These are phyloP conservation scores for Trachops cirrhosus DNA, from an alignment of 2,797 vertebrate genomes.

Conservation along the genomic window DNA sequence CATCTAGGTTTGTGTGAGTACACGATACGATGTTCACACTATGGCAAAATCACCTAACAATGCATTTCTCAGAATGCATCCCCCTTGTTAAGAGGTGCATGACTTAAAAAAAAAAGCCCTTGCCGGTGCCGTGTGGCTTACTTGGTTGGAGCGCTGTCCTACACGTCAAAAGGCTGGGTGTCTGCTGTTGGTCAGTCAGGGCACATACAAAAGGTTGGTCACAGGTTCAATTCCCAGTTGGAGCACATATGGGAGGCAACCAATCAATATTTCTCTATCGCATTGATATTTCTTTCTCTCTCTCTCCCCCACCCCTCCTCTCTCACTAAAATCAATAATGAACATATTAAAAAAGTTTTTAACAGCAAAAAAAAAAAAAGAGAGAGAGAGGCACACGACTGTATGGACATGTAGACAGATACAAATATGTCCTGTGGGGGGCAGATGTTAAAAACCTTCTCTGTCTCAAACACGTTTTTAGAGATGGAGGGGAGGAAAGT, in stretches of 20 bases:
- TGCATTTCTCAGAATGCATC: not conserved
- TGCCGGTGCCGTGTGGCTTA: not conserved
- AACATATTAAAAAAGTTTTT: too few species aligned
- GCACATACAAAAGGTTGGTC: not conserved
- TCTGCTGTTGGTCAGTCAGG: not conserved
- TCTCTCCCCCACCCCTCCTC: not conserved
- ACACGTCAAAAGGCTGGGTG: not conserved
- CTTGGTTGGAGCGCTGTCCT: not conserved
- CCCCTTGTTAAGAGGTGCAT: not conserved
- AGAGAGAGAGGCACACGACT: not conserved
- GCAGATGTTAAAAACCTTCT: not conserved
- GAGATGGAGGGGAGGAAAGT: not conserved
- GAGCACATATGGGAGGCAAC: not conserved
- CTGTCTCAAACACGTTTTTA: not conserved
- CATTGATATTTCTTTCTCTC: not conserved
- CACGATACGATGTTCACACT: not conserved
- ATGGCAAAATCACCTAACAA: not conserved
- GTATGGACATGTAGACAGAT: not conserved
- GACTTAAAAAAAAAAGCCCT: not conserved
- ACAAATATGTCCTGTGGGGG: not conserved
- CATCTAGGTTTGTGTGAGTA: not conserved
- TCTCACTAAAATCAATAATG: not conserved
- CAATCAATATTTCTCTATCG: not conserved
- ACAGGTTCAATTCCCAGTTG: not conserved
- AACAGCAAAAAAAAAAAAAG: too few species aligned